phyloP scores from a whole-genome alignment of 1,140 invertebrate species.

The Macrostomum lignano region DNA sequence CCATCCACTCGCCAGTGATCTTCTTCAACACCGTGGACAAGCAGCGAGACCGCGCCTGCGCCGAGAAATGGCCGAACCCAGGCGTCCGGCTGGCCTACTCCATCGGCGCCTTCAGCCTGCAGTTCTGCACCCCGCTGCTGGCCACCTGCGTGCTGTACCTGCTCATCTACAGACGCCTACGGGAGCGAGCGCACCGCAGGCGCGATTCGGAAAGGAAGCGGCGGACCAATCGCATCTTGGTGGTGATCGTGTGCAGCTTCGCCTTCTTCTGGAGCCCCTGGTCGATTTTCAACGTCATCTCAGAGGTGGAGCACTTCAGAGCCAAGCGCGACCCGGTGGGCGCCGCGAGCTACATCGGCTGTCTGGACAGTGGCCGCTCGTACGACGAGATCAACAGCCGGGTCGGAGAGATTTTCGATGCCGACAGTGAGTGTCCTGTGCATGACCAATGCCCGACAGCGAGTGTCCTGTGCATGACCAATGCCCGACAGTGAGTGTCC shows the following conservation, averaged over 20 bases:
- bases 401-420: no score
- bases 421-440: no score
- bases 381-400: no score
- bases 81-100: conserved; percentile 13
- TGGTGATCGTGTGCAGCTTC: conserved; percentile 74
- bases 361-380: no score
- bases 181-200: no score
- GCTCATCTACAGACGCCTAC: conserved; percentile 14
- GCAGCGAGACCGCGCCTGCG: conserved; percentile 12
- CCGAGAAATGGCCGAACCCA: conserved; percentile 7
- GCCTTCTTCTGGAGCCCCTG: conserved; percentile 40
- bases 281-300: conserved; percentile 15
- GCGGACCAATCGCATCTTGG: conserved; percentile 49
- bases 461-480: no score
- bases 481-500: no score
- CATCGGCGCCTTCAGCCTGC: conserved; percentile 14
- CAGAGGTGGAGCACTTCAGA: no score
- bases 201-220: conserved; percentile 38
- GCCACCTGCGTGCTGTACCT: conserved; percentile 15
- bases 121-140: conserved; percentile 16
- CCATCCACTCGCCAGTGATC: conserved; percentile 16
- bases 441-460: no score
- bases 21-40: conserved; percentile 12
- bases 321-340: no score
- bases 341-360: no score